A percentile compares a stretch with the other conserved stretches of the same genome.
Conservation (phyloP, 2,888 invertebrate species). For the Salpingus planirostris region DNA sequence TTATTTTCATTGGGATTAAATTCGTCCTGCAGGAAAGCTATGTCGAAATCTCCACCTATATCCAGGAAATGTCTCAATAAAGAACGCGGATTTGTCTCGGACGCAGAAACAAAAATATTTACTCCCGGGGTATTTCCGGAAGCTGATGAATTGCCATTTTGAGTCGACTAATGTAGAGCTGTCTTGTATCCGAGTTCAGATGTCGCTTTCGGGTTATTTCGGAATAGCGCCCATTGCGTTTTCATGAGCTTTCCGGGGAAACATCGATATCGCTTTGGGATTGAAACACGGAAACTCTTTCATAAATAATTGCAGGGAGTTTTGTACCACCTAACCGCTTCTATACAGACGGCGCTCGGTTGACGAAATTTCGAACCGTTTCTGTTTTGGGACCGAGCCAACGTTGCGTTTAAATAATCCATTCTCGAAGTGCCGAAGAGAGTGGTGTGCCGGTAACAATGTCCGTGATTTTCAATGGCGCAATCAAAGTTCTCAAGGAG, state of each 20-base stretch:
- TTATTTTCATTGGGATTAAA: conserved; percentile 15
- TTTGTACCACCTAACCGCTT: no score
- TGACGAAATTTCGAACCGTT: background rate
- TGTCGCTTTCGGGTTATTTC: conserved; percentile 14
- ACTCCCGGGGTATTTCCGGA: no score
- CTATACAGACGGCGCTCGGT: conserved; percentile 1
- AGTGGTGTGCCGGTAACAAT: conserved; percentile 8
- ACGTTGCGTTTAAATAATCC: conserved; percentile 12
- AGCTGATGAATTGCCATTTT: no score
- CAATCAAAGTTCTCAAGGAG: conserved; percentile 10
- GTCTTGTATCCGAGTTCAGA: no score
- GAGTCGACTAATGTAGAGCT: no score
- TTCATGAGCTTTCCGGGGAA: no score
- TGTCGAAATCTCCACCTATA: no score
- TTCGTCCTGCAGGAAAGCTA: background rate
- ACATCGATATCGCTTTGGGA: conserved; percentile 5
- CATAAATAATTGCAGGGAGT: conserved; percentile 6
- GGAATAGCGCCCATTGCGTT: no score
- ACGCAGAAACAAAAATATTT: no score
- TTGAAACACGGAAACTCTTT: conserved; percentile 11
- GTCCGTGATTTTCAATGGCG: conserved; percentile 14
- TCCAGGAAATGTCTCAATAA: no score
- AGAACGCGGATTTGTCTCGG: no score
- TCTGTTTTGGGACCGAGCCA: conserved; percentile 10
- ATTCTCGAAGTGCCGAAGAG: conserved; percentile 5